A percentile compares a stretch with the other conserved stretches of the same genome.
Evolutionary conservation across 2,888 invertebrate genomes (phyloP).

Genomic region (Tinea pellionella): DNA sequence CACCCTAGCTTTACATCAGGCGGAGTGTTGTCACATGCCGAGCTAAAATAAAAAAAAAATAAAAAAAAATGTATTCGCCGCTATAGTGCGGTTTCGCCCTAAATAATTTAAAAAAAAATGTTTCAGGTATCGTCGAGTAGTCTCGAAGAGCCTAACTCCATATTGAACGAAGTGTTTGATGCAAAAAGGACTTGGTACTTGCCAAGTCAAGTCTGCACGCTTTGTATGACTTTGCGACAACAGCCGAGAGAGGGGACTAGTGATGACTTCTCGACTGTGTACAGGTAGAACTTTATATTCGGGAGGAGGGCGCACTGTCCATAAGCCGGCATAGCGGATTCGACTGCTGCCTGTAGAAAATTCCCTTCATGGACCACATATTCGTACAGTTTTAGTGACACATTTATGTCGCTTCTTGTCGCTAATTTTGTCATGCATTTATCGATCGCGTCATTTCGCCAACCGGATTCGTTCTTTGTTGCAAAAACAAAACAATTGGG

Average conservation of each 20-base stretch:
- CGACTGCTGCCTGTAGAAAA: too few species aligned
- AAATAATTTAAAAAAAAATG: too few species aligned
- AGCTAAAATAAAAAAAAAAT: too few species aligned
- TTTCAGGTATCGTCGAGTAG: slow-evolving; percentile 24
- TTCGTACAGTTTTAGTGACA: slow-evolving; percentile 23
- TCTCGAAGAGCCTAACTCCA: slow-evolving; percentile 29
- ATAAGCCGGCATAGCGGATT: too few species aligned
- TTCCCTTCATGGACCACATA: too few species aligned
- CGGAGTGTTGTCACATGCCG: too few species aligned
- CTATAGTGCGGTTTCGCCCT: too few species aligned
- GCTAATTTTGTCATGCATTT: slow-evolving; percentile 33
- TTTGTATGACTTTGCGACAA: slow-evolving; percentile 26
- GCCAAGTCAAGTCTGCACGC: slow-evolving; percentile 27
- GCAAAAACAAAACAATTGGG: too few species aligned
- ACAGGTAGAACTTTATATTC: too few species aligned
- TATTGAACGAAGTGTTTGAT: slow-evolving; percentile 24
- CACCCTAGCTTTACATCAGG: too few species aligned
- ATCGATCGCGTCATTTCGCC: slow-evolving; percentile 45
- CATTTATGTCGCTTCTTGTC: slow-evolving; percentile 16
- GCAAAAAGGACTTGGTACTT: slow-evolving; percentile 27
- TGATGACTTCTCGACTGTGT: neutral
- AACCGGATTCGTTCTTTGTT: slow-evolving; percentile 36
- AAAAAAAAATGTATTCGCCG: too few species aligned
- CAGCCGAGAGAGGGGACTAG: slow-evolving; percentile 23
- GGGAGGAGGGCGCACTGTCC: too few species aligned